A percentile compares a stretch with the other conserved stretches of the same genome.
phyloP scores from a whole-genome alignment of 2,888 invertebrate genomes.

The Limulus polyphemus region DNA sequence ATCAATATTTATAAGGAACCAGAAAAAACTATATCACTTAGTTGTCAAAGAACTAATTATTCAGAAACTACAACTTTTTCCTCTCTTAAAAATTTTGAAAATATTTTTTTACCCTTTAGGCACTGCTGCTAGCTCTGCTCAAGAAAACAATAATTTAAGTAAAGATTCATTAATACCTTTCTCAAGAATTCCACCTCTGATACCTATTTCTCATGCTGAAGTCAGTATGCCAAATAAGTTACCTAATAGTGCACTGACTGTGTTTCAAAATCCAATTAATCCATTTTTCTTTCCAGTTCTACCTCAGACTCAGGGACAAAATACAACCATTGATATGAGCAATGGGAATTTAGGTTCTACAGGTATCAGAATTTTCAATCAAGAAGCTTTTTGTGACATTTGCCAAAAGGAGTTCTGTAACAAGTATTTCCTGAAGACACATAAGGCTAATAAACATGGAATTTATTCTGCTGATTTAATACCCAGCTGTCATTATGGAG shows the following conservation, averaged over 20 bases:
- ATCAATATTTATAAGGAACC: too few relatives aligned
- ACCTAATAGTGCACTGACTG: conserved; percentile 19
- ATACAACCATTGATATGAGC: conserved; percentile 15
- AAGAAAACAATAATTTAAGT: conserved; percentile 19
- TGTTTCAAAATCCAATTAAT: conserved; percentile 27
- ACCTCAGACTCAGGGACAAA: conserved; percentile 15
- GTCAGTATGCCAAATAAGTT: conserved; percentile 13
- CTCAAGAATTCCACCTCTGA: conserved; percentile 22
- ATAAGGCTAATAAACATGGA: conserved; percentile 94
- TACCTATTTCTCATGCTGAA: conserved; percentile 22
- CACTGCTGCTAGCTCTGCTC: not conserved
- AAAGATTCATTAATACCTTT: conserved; percentile 22
- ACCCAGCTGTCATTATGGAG: conserved; percentile 21
- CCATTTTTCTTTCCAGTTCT: conserved; percentile 26
- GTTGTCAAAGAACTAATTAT: too few relatives aligned
- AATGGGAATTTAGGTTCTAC: conserved; percentile 1
- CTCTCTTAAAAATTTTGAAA: too few relatives aligned
- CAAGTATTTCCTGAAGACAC: conserved; percentile 94
- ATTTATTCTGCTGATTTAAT: conserved; percentile 53
- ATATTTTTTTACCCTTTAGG: too few relatives aligned
- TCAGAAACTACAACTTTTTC: too few relatives aligned
- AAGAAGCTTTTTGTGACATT: conserved; percentile 90
- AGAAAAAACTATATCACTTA: too few relatives aligned
- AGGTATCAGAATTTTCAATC: conserved; percentile 66
- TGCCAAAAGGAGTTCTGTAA: conserved; percentile 99